Conservation (phyloP, 2,888 invertebrate genomes). For the Coelinius sp. region DNA sequence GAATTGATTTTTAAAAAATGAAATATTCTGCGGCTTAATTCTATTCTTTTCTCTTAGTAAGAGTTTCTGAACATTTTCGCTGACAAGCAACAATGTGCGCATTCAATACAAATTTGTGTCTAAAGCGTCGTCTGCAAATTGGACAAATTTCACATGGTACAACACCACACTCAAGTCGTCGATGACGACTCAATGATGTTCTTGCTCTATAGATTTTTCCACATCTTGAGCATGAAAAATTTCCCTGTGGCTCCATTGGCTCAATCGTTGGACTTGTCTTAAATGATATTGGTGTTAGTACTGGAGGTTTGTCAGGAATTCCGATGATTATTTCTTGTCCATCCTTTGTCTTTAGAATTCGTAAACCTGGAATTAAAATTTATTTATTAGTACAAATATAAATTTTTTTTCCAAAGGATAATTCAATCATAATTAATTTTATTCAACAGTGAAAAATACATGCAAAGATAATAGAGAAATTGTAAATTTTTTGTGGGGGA, state of each 20-base stretch:
- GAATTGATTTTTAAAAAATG: neutral
- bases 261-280: constrained; percentile 28
- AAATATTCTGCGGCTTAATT: too few relatives aligned
- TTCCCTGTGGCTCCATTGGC: constrained; percentile 39
- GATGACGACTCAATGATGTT: constrained; percentile 70
- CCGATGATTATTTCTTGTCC: neutral
- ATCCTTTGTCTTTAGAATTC: neutral
- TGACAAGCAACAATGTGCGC: constrained; percentile 64
- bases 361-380: neutral
- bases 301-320: neutral
- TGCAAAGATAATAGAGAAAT: neutral
- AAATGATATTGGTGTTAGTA: neutral
- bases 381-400: neutral
- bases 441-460: neutral
- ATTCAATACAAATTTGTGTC: constrained; percentile 69
- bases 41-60: constrained; percentile 50
- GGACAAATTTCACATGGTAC: constrained; percentile 68
- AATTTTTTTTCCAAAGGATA: neutral
- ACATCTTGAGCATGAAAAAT: constrained; percentile 66
- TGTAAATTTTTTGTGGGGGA: neutral
- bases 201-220: constrained; percentile 67
- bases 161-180: constrained; percentile 70
- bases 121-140: constrained; percentile 69
- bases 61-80: constrained; percentile 51
- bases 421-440: neutral